phyloP scores from a whole-genome alignment of 2,797 vertebrate species.

The Amazona finschi region DNA sequence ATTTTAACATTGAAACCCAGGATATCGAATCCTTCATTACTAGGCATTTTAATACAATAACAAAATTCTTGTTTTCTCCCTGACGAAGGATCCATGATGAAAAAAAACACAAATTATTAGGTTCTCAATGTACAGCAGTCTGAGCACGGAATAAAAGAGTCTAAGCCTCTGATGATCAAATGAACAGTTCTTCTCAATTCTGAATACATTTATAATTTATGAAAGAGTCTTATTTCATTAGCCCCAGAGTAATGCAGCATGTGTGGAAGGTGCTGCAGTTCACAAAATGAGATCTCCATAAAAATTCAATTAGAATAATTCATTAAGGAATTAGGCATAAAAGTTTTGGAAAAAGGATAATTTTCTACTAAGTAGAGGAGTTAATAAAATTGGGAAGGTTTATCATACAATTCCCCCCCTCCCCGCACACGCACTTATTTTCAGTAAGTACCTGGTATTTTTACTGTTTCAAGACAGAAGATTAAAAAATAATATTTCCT shows the following conservation, averaged over 20 bases:
- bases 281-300: background rate
- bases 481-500: background rate
- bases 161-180: conserved; percentile 13
- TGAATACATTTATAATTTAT: conserved; percentile 70
- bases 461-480: background rate
- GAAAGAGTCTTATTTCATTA: conserved; percentile 39
- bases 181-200: conserved; percentile 45
- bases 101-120: background rate
- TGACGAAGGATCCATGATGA: conserved; percentile 42
- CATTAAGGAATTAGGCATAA: background rate
- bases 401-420: background rate
- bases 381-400: background rate
- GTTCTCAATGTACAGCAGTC: background rate
- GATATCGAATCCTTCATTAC: conserved; percentile 4
- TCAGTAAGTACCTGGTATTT: background rate
- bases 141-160: background rate
- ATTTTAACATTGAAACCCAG: conserved; percentile 55
- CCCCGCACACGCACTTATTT: background rate
- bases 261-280: conserved; percentile 16
- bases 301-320: background rate
- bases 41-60: conserved; percentile 42
- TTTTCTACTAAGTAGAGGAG: background rate
- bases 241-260: conserved; percentile 25
- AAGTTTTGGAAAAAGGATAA: background rate
- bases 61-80: conserved; percentile 19